Evolutionary conservation across 2,888 invertebrate species (phyloP).

Genomic region (Asteroscopus sphinx): DNA sequence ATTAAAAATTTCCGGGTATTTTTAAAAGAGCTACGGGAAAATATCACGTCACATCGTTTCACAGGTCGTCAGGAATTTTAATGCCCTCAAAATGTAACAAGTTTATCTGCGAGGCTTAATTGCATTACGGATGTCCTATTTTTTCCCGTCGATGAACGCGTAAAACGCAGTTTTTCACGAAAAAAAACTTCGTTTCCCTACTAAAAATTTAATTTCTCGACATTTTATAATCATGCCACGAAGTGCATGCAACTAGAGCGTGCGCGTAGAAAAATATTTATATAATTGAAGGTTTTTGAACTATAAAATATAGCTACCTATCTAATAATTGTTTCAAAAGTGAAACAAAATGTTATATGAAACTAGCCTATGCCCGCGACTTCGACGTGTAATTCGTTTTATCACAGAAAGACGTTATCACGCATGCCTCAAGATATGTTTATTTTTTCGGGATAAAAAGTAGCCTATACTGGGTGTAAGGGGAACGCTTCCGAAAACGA

Average conservation of each 20-base stretch:
- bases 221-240: conserved; percentile 23
- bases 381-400: no score
- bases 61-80: conserved; percentile 65
- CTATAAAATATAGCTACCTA: background rate
- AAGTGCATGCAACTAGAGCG: conserved; percentile 12
- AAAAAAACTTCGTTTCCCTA: conserved; percentile 30
- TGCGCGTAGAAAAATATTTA: conserved; percentile 18
- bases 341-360: no score
- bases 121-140: conserved; percentile 65
- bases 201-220: conserved; percentile 11
- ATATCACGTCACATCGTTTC: conserved; percentile 60
- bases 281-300: conserved; percentile 8
- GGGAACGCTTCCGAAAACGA: no score
- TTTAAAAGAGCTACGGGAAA: conserved; percentile 51
- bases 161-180: conserved; percentile 40
- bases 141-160: conserved; percentile 38
- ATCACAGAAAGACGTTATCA: no score
- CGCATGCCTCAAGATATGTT: no score
- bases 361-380: no score
- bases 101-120: conserved; percentile 67
- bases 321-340: no score
- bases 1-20: conserved; percentile 53
- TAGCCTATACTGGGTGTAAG: no score
- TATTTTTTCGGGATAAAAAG: no score
- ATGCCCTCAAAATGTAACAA: conserved; percentile 65